Conservation (phyloP, 2,888 invertebrate genomes). For the Synanthedon tipuliformis region DNA sequence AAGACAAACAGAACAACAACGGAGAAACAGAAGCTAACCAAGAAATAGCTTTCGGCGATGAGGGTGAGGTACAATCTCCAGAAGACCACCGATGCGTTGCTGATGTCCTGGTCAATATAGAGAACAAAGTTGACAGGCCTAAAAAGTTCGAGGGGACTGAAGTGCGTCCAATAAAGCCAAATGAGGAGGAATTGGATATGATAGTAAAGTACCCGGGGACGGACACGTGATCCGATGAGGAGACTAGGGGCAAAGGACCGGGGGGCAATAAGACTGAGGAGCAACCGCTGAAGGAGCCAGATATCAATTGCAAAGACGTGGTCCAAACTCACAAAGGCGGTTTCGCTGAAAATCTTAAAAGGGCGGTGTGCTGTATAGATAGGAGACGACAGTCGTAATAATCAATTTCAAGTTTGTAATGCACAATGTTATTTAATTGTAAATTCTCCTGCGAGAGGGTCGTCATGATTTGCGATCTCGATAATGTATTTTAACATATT, state of each 20-base stretch:
- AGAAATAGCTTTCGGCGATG: constrained; percentile 27
- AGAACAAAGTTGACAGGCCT: constrained; percentile 53
- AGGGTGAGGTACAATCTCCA: constrained; percentile 40
- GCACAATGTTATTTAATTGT: neutral
- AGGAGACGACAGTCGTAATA: constrained; percentile 50
- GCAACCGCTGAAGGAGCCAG: constrained; percentile 22
- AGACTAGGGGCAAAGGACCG: constrained; percentile 26
- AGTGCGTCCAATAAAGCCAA: constrained; percentile 39
- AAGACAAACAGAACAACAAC: constrained; percentile 49
- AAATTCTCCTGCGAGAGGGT: no score
- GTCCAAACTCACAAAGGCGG: constrained; percentile 49
- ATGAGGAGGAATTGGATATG: constrained; percentile 58
- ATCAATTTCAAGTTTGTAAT: neutral
- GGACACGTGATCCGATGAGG: constrained; percentile 68
- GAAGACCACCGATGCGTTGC: constrained; percentile 48
- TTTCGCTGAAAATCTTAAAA: constrained; percentile 55
- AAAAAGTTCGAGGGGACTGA: constrained; percentile 50
- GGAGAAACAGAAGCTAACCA: constrained; percentile 27
- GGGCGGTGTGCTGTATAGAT: constrained; percentile 61
- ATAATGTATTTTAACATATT: no score
- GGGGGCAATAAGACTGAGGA: constrained; percentile 50
- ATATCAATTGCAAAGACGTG: constrained; percentile 32
- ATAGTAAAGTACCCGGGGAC: constrained; percentile 59
- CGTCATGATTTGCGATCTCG: no score
- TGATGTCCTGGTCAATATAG: constrained; percentile 58